Evolutionary conservation across 2,888 invertebrate genomes (phyloP).

Genomic region (Thereva nobilitata): DNA sequence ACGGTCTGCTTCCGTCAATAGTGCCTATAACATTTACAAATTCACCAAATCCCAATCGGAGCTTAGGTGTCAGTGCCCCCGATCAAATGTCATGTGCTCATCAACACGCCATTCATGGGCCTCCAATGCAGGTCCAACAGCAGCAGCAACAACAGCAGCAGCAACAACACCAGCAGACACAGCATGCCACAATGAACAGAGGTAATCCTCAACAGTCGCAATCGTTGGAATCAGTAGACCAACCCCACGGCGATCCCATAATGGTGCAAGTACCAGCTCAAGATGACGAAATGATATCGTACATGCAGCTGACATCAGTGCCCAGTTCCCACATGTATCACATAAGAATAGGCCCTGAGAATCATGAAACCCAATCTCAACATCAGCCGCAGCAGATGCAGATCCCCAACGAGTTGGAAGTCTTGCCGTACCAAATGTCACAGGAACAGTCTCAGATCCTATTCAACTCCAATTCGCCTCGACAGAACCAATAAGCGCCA

Average conservation of each 20-base stretch:
- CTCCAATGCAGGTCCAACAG: slow-evolving; percentile 44
- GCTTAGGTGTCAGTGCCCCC: slow-evolving; percentile 1
- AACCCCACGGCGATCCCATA: slow-evolving; percentile 35
- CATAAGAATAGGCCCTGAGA: slow-evolving; percentile 53
- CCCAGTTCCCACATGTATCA: slow-evolving; percentile 46
- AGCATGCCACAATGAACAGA: not conserved
- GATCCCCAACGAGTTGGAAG: slow-evolving; percentile 54
- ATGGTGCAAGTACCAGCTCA: slow-evolving; percentile 46
- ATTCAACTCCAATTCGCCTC: slow-evolving; percentile 51
- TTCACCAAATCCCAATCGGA: slow-evolving; percentile 28
- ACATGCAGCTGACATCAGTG: slow-evolving; percentile 55
- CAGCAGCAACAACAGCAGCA: slow-evolving; percentile 47
- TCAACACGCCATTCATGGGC: slow-evolving; percentile 35
- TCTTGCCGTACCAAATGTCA: slow-evolving; percentile 58
- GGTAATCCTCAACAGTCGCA: slow-evolving; percentile 15
- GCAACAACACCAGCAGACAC: slow-evolving; percentile 44
- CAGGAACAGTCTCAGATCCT: slow-evolving; percentile 58
- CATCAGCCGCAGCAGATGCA: slow-evolving; percentile 46
- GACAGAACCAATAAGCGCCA: slow-evolving; percentile 41
- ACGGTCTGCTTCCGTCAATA: slow-evolving; percentile 66
- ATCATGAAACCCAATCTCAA: slow-evolving; percentile 50
- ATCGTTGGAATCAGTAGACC: slow-evolving; percentile 38
- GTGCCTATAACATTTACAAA: slow-evolving; percentile 37
- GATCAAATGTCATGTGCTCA: not conserved
- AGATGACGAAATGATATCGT: slow-evolving; percentile 54